Evolutionary conservation across 2,113 vertebrate genomes (phyloP).

Genomic region (Halichoerus grypus): DNA sequence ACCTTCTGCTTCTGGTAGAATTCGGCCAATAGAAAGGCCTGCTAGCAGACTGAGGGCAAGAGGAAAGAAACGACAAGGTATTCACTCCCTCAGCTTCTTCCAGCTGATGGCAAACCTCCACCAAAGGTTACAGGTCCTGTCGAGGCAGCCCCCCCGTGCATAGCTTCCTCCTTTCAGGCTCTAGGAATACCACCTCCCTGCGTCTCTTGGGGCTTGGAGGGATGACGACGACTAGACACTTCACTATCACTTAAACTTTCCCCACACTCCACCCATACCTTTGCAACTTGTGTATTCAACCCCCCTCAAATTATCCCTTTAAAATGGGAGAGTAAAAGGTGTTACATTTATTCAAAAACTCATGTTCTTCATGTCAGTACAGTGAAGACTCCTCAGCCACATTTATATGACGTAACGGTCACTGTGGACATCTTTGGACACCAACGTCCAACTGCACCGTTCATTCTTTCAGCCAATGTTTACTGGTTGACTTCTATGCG

Average conservation of each 20-base stretch:
- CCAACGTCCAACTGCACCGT: neutral
- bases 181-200: neutral
- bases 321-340: neutral
- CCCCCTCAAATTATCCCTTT: neutral
- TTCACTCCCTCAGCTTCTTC: neutral
- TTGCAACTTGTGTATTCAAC: neutral
- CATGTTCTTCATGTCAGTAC: accelerated
- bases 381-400: neutral
- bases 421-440: neutral
- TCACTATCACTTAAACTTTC: neutral
- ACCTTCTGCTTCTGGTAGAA: neutral
- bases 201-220: neutral
- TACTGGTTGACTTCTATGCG: neutral
- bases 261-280: accelerated
- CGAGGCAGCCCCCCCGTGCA: accelerated
- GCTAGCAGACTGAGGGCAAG: neutral
- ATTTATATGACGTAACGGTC: neutral
- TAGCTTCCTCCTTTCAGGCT: neutral
- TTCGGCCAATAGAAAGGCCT: neutral
- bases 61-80: neutral
- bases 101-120: neutral
- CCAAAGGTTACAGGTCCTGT: neutral
- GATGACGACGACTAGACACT: neutral
- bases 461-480: neutral
- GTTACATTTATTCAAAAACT: neutral